Conservation (phyloP, 2,888 invertebrate genomes). For the Heliconius cydno region DNA sequence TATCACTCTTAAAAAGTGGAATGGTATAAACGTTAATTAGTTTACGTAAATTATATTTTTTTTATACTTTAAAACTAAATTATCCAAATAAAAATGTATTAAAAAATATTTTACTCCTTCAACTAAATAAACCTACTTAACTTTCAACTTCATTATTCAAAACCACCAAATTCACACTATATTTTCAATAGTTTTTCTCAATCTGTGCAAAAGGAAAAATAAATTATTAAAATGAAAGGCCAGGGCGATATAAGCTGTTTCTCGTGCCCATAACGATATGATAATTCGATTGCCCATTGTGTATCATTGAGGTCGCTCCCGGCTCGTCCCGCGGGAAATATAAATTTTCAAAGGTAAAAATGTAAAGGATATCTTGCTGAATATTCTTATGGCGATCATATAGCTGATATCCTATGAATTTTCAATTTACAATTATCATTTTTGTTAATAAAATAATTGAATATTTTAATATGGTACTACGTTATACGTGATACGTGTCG, state of each 20-base stretch:
- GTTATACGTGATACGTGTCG: no score
- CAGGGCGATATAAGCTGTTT: conserved; percentile 36
- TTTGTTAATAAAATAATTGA: background rate
- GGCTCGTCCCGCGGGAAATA: conserved; percentile 73
- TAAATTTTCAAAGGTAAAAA: conserved; percentile 80
- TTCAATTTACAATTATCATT: conserved; percentile 13
- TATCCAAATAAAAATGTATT: no score
- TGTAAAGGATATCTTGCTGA: conserved; percentile 70
- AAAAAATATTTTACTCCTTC: no score
- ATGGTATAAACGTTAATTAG: no score
- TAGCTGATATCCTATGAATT: conserved; percentile 52
- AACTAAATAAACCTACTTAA: no score
- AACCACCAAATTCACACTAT: background rate
- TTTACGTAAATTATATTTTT: no score
- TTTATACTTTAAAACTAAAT: no score
- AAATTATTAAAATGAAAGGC: conserved; percentile 23
- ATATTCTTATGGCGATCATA: conserved; percentile 72
- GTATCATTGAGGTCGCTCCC: conserved; percentile 73
- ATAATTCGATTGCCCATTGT: conserved; percentile 80
- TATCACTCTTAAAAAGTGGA: no score
- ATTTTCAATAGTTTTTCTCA: background rate
- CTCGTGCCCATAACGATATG: conserved; percentile 60
- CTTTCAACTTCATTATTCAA: no score
- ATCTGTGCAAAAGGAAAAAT: background rate
- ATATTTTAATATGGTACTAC: background rate